A percentile compares a stretch with the other conserved stretches of the same genome.
phyloP scores from a whole-genome alignment of 1,140 invertebrate genomes.

The Tetramorium parvispinum region DNA sequence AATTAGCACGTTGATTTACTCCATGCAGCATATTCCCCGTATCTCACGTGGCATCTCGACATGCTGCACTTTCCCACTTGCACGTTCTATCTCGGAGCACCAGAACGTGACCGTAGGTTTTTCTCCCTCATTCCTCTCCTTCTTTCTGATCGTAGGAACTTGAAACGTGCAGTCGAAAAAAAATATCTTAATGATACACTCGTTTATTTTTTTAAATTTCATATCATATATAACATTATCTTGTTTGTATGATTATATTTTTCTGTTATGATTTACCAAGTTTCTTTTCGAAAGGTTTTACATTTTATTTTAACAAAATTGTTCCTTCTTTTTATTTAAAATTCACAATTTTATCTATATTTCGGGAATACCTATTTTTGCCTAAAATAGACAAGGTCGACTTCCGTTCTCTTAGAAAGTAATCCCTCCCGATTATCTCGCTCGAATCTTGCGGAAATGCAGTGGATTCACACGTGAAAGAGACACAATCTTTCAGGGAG shows the following conservation, averaged over 20 bases:
- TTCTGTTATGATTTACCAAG: background rate
- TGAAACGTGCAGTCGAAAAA: background rate
- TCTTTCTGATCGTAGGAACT: background rate
- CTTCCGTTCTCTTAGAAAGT: background rate
- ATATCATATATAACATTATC: background rate
- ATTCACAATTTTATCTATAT: background rate
- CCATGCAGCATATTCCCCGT: conserved; percentile 25
- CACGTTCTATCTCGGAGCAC: conserved; percentile 18
- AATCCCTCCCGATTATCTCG: background rate
- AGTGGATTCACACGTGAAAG: background rate
- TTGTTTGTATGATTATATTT: background rate
- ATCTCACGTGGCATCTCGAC: conserved; percentile 61
- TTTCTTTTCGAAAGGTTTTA: background rate
- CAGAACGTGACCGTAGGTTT: conserved; percentile 26
- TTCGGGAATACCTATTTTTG: background rate
- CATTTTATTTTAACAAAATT: background rate
- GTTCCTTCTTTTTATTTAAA: background rate
- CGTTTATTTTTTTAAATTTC: background rate
- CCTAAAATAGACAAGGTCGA: background rate
- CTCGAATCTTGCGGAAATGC: background rate
- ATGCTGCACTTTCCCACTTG: conserved; percentile 3
- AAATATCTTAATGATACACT: background rate
- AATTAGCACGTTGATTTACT: conserved; percentile 56
- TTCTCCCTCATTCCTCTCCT: conserved; percentile 15
- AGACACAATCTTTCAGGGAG: conserved; percentile 46